Conservation (phyloP, 2,113 vertebrate species). For the Gallinago undulata region DNA sequence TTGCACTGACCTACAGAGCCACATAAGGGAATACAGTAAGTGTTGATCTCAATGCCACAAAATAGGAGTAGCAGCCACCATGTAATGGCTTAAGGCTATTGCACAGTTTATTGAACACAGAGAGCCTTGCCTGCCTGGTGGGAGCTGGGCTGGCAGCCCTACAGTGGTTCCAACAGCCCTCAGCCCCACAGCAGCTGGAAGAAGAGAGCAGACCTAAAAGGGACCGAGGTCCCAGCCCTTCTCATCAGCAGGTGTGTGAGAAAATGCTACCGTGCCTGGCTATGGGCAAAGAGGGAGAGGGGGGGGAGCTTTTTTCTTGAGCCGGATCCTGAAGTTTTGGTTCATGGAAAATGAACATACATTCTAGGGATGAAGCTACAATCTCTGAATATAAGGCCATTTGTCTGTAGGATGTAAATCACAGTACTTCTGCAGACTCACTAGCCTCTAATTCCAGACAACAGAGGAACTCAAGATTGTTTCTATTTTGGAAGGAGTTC, state of each 20-base stretch:
- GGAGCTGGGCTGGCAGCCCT: not conserved
- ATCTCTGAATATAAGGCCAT: not conserved
- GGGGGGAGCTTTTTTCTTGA: not conserved
- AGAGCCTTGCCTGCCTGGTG: not conserved
- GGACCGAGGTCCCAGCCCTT: not conserved
- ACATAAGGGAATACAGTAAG: not conserved
- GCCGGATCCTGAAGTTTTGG: not conserved
- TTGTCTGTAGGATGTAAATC: not conserved
- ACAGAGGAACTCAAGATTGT: not conserved
- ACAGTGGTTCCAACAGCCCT: not conserved
- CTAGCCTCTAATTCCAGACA: not conserved
- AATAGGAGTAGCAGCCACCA: not conserved
- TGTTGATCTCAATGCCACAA: not conserved
- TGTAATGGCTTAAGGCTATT: not conserved
- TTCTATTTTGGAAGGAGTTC: not conserved
- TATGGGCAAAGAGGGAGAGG: not conserved
- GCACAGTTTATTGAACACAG: not conserved
- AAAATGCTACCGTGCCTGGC: not conserved
- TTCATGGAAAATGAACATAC: not conserved
- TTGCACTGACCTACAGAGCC: not conserved
- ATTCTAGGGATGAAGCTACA: not conserved
- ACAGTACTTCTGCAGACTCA: not conserved
- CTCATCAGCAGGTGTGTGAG: not conserved
- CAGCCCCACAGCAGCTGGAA: not conserved
- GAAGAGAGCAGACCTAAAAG: not conserved